Evolutionary conservation across 2,113 vertebrate genomes (phyloP).

Genomic region (Erinaceus europaeus): DNA sequence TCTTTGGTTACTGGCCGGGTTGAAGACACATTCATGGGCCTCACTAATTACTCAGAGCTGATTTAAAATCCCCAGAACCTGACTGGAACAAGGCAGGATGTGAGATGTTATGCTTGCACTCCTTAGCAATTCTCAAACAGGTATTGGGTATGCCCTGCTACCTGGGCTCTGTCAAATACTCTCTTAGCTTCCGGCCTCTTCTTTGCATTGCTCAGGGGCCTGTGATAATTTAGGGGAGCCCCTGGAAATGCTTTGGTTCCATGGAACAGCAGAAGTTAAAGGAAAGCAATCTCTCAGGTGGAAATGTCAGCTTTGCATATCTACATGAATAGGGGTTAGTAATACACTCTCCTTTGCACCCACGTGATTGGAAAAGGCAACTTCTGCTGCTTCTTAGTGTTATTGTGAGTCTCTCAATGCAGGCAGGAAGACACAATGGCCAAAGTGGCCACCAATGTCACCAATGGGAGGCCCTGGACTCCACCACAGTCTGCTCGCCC

Average conservation of each 20-base stretch:
- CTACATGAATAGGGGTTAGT: neutral
- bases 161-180: too few species aligned
- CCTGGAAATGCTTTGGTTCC: constrained; percentile 3
- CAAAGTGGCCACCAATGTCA: neutral
- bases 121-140: neutral
- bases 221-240: neutral
- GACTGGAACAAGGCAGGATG: neutral
- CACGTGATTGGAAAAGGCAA: neutral
- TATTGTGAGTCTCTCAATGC: neutral
- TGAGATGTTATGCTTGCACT: constrained; percentile 1
- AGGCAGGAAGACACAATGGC: neutral
- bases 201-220: neutral
- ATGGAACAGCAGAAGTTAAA: constrained; percentile 4
- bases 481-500: neutral
- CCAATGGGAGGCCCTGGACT: neutral
- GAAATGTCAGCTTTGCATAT: constrained; percentile 40
- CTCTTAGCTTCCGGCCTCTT: too few species aligned
- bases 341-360: constrained; percentile 17
- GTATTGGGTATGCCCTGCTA: neutral
- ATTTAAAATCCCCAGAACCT: constrained; percentile 10
- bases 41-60: neutral
- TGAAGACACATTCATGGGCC: neutral
- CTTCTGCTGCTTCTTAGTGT: neutral
- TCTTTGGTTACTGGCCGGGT: neutral
- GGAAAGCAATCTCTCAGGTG: neutral